Percentiles rank a stretch among this genome's conserved stretches.
Evolutionary conservation across 2,888 invertebrate species (phyloP).

Genomic region (Gymnoscelis rufifasciata): DNA sequence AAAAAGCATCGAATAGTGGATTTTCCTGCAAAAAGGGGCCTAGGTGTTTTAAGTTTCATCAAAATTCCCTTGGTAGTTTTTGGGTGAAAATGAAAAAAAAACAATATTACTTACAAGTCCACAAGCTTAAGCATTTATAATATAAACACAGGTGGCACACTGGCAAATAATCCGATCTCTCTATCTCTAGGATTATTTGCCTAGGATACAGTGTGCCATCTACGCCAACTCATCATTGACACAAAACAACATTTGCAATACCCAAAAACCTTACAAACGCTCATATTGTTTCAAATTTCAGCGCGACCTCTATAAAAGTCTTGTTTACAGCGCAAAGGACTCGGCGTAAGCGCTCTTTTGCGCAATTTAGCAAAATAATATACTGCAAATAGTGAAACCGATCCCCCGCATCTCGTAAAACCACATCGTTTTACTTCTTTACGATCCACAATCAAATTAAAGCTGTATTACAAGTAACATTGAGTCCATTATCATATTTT

Average conservation of each 20-base stretch:
- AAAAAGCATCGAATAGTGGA: too few relatives aligned
- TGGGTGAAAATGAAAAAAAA: too few relatives aligned
- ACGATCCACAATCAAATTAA: slow-evolving; percentile 33
- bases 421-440: slow-evolving; percentile 27
- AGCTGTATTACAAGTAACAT: slow-evolving; percentile 34
- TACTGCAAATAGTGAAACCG: slow-evolving; percentile 28
- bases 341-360: slow-evolving; percentile 20
- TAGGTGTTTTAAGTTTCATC: too few relatives aligned
- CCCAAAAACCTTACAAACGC: neutral
- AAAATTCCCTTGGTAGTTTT: too few relatives aligned
- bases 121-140: too few relatives aligned
- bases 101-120: too few relatives aligned
- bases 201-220: too few relatives aligned
- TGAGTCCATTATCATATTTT: slow-evolving; percentile 41
- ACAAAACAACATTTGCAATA: neutral
- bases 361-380: slow-evolving; percentile 26
- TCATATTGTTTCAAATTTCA: slow-evolving; percentile 3
- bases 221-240: neutral
- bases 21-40: too few relatives aligned
- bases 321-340: slow-evolving; percentile 21
- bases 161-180: too few relatives aligned
- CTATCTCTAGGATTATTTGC: too few relatives aligned
- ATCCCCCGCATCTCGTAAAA: slow-evolving; percentile 36
- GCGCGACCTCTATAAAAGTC: slow-evolving; percentile 12
- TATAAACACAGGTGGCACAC: too few relatives aligned